Evolutionary conservation across 2,797 vertebrate genomes (phyloP).

Genomic region (Gastrophryne carolinensis): DNA sequence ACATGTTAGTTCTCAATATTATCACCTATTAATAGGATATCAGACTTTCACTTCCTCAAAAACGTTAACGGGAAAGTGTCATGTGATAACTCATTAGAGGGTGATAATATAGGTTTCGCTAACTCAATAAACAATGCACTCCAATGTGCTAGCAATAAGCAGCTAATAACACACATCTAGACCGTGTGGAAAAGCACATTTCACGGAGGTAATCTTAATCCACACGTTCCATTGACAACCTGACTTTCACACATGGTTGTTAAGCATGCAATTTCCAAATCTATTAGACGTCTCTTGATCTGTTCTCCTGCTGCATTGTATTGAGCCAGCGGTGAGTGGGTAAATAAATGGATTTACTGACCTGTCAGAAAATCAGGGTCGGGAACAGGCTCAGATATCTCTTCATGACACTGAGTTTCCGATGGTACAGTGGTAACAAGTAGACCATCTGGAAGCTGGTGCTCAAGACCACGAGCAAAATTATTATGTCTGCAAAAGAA

Average conservation of each 20-base stretch:
- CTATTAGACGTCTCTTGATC: not conserved
- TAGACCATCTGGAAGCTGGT: slow-evolving; percentile 94
- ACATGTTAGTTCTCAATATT: not conserved
- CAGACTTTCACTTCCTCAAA: not conserved
- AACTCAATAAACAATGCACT: not conserved
- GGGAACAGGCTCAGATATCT: slow-evolving; percentile 88
- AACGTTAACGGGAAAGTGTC: not conserved
- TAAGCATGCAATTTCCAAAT: not conserved
- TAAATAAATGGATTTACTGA: slow-evolving; percentile 60
- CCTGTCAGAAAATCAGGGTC: slow-evolving; percentile 94
- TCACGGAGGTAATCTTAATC: too few species aligned
- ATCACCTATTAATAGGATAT: slow-evolving; percentile 7
- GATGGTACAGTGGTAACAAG: slow-evolving; percentile 89
- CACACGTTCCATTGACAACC: not conserved
- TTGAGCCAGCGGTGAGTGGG: not conserved
- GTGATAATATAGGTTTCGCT: not conserved
- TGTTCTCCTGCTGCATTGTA: not conserved
- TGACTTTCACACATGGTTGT: not conserved
- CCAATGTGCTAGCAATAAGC: not conserved
- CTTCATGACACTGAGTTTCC: slow-evolving; percentile 93
- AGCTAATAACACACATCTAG: not conserved
- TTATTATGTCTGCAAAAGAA: slow-evolving; percentile 86
- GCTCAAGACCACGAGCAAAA: slow-evolving; percentile 92
- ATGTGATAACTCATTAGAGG: slow-evolving; percentile 18
- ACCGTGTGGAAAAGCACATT: not conserved